Conservation (phyloP, 2,888 invertebrate species). For the Nymphalis c-album region DNA sequence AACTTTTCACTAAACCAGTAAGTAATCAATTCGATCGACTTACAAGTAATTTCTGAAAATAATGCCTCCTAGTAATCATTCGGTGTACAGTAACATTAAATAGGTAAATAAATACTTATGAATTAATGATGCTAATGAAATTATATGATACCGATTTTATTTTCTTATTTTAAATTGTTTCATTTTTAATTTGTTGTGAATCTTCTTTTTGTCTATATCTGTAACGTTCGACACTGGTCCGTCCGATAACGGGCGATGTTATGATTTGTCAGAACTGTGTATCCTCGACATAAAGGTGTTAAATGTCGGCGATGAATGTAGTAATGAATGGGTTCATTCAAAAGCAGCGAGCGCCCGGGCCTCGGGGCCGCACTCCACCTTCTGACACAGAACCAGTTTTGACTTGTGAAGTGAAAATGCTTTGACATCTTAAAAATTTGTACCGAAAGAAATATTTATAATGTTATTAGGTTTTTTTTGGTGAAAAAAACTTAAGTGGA, state of each 20-base stretch:
- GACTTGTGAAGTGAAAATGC: slow-evolving; percentile 13
- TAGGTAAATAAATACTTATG: too few species aligned
- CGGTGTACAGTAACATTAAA: too few species aligned
- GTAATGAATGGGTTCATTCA: slow-evolving; percentile 38
- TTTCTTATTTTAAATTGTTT: too few species aligned
- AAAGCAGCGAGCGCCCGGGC: slow-evolving; percentile 6
- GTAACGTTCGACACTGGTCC: too few species aligned
- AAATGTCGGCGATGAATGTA: slow-evolving; percentile 30
- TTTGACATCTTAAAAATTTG: slow-evolving; percentile 19
- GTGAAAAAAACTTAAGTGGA: neutral
- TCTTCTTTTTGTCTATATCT: too few species aligned
- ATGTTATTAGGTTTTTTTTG: neutral
- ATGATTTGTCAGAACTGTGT: slow-evolving; percentile 7
- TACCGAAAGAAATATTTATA: neutral
- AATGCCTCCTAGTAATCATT: neutral
- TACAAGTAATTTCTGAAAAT: neutral
- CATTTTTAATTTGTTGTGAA: too few species aligned
- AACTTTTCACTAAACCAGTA: neutral
- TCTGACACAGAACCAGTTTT: slow-evolving; percentile 18
- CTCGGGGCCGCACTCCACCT: neutral
- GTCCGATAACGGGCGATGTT: neutral
- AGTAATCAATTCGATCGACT: neutral
- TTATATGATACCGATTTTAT: too few species aligned
- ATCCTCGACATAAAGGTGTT: slow-evolving; percentile 4
- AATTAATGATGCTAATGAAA: too few species aligned